These are phyloP conservation scores for Pandemis heparana DNA, from an alignment of 2,888 invertebrate species.

Conservation along the genomic window DNA sequence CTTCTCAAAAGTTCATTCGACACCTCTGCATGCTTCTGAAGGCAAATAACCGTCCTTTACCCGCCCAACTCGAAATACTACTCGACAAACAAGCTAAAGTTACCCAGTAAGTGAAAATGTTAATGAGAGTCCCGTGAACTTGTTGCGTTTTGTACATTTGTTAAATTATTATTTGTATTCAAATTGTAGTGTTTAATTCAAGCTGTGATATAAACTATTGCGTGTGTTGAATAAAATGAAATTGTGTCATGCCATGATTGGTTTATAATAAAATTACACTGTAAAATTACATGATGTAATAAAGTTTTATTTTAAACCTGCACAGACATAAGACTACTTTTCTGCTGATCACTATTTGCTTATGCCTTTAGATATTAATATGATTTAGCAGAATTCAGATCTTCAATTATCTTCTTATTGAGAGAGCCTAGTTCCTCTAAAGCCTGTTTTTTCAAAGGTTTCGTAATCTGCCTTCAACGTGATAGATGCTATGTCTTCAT, in stretches of 20 bases:
- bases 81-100: constrained; percentile 55
- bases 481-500: constrained; percentile 89
- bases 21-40: constrained; percentile 67
- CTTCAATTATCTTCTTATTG: constrained; percentile 84
- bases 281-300: background rate
- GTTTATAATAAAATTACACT: constrained; percentile 38
- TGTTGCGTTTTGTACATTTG: background rate
- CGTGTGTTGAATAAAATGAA: constrained; percentile 49
- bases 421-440: constrained; percentile 83
- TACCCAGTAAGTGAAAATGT: constrained; percentile 13
- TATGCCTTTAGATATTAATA: constrained; percentile 56
- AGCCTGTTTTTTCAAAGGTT: constrained; percentile 86
- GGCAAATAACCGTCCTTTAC: constrained; percentile 67
- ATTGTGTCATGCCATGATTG: constrained; percentile 21
- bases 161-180: constrained; percentile 20
- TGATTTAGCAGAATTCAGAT: constrained; percentile 69
- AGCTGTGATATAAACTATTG: constrained; percentile 73
- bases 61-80: constrained; percentile 61
- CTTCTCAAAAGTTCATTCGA: constrained; percentile 73
- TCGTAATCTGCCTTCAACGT: constrained; percentile 89
- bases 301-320: no score
- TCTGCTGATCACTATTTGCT: background rate
- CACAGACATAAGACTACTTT: background rate
- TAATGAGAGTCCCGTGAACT: background rate
- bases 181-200: constrained; percentile 34